Evolutionary conservation across 2,888 invertebrate genomes (phyloP).

Genomic region (Corbicula japonica): DNA sequence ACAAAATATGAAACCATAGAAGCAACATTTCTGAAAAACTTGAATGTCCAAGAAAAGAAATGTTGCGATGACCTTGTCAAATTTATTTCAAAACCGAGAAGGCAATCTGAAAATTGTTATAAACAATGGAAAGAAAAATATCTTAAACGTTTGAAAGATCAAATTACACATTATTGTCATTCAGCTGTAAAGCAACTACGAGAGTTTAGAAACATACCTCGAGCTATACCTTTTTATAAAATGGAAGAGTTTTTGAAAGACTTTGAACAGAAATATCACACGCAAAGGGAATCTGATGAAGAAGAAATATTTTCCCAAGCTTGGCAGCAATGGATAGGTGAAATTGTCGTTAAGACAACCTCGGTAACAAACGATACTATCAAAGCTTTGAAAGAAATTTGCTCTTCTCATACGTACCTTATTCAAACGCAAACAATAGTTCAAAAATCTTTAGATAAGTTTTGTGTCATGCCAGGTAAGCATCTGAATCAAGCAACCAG

Average conservation of each 20-base stretch:
- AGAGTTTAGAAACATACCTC: too few species aligned
- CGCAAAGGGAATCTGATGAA: too few species aligned
- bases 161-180: neutral
- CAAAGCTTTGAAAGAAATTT: neutral
- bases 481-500: too few species aligned
- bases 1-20: neutral
- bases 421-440: too few species aligned
- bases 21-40: neutral
- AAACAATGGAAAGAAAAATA: constrained; percentile 1
- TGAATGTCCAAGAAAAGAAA: neutral
- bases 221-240: too few species aligned
- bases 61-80: neutral
- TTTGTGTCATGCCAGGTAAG: too few species aligned
- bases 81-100: neutral
- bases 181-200: too few species aligned
- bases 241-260: too few species aligned
- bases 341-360: neutral
- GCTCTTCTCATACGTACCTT: neutral
- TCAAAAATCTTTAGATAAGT: too few species aligned
- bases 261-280: too few species aligned
- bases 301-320: too few species aligned
- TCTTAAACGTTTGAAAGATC: neutral
- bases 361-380: neutral
- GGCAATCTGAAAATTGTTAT: neutral
- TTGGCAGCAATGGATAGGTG: neutral